Evolutionary conservation across 2,888 invertebrate genomes (phyloP).

Genomic region (Mesoligia furuncula): DNA sequence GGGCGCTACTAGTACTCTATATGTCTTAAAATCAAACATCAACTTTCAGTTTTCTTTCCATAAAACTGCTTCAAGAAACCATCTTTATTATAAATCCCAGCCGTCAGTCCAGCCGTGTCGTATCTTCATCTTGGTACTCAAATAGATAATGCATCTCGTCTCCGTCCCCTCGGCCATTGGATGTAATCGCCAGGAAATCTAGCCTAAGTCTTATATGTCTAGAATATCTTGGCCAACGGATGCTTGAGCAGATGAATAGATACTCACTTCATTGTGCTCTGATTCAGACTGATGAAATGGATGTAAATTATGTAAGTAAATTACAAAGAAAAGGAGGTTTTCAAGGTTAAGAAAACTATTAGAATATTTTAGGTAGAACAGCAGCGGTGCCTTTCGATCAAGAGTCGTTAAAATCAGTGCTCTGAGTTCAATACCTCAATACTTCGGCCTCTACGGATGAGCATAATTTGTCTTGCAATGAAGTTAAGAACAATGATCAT

Average conservation of each 20-base stretch:
- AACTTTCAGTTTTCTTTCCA: not conserved
- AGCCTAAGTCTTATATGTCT: constrained; percentile 31
- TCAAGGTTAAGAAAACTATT: not conserved
- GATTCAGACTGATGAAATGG: not conserved
- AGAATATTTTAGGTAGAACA: too few relatives aligned
- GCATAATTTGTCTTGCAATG: not conserved
- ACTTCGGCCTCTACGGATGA: not conserved
- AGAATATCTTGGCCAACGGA: constrained; percentile 40
- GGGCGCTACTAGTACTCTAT: not conserved
- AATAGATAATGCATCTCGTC: constrained; percentile 55
- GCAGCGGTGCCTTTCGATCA: too few relatives aligned
- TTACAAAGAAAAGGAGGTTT: not conserved
- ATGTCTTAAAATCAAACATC: not conserved
- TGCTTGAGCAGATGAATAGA: constrained; percentile 28
- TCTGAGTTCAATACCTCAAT: not conserved
- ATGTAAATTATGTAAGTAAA: not conserved
- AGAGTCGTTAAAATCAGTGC: not conserved
- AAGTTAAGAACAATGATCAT: not conserved
- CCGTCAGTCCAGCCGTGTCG: constrained; percentile 34
- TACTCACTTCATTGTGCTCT: constrained; percentile 11
- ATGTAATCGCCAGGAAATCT: constrained; percentile 57
- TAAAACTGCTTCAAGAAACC: not conserved
- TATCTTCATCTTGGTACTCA: constrained; percentile 55
- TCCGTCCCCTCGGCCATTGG: constrained; percentile 34
- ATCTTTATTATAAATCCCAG: constrained; percentile 12